Evolutionary conservation across 2,797 vertebrate species (phyloP).

Genomic region (Cyclura pinguis): DNA sequence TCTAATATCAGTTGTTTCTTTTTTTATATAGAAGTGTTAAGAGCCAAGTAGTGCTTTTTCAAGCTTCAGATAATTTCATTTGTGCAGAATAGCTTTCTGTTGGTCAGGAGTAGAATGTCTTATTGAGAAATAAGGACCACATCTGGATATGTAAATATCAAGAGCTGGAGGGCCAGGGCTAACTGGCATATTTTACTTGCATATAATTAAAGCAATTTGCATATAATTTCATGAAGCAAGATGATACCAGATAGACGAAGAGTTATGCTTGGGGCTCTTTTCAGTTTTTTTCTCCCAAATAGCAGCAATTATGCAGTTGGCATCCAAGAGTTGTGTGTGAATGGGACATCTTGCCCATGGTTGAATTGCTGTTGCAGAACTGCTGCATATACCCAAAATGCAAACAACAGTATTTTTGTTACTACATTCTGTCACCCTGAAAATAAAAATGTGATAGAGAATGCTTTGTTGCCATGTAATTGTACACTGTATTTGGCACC

Average conservation of each 20-base stretch:
- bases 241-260: conserved; percentile 43
- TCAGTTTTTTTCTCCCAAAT: not conserved
- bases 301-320: conserved; percentile 39
- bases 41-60: conserved; percentile 23
- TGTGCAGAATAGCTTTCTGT: conserved; percentile 14
- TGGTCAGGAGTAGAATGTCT: conserved; percentile 22
- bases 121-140: conserved; percentile 46
- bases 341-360: conserved; percentile 22
- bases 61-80: conserved; percentile 36
- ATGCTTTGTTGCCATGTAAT: not conserved
- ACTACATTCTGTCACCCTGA: not conserved
- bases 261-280: conserved; percentile 45
- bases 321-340: conserved; percentile 19
- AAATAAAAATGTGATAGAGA: not conserved
- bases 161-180: conserved; percentile 41
- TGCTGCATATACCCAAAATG: not conserved
- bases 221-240: conserved; percentile 50
- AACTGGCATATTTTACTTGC: conserved; percentile 49
- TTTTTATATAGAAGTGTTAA: conserved; percentile 19
- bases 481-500: not conserved
- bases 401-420: conserved; percentile 7
- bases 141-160: conserved; percentile 50
- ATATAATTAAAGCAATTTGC: conserved; percentile 54
- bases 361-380: conserved; percentile 18
- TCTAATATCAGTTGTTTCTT: conserved; percentile 2